These are phyloP conservation scores for Scelioninae gen. 1 DNA, from an alignment of 2,888 invertebrate genomes.

Conservation along the genomic window DNA sequence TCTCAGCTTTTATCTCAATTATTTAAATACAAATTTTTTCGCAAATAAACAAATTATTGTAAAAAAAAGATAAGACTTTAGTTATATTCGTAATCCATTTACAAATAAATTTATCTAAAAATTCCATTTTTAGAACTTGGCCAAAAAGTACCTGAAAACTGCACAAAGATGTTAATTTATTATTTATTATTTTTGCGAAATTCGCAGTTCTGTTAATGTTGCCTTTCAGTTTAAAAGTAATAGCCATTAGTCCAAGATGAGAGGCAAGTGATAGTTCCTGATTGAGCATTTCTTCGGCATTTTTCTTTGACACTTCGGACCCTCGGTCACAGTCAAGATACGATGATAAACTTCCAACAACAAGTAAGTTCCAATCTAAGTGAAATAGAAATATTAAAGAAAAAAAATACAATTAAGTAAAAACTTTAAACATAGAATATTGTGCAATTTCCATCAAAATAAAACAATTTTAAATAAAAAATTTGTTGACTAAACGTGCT, in stretches of 20 bases:
- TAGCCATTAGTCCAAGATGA: conserved; percentile 90
- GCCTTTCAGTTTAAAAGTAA: conserved; percentile 86
- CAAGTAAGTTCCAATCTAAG: conserved; percentile 91
- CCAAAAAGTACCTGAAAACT: conserved; percentile 76
- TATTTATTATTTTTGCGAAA: conserved; percentile 86
- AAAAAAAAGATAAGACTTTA: too few relatives aligned
- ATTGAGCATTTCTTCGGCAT: conserved; percentile 87
- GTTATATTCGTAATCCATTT: too few relatives aligned
- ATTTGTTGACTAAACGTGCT: too few relatives aligned
- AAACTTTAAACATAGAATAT: not conserved
- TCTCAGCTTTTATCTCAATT: too few relatives aligned
- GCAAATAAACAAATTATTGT: too few relatives aligned
- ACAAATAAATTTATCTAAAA: too few relatives aligned
- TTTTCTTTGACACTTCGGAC: conserved; percentile 85
- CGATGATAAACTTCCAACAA: conserved; percentile 91
- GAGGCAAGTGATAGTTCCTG: conserved; percentile 90
- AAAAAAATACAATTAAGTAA: conserved; percentile 10
- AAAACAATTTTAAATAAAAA: too few relatives aligned
- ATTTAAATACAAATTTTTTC: too few relatives aligned
- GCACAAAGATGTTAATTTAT: conserved; percentile 85
- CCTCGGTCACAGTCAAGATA: conserved; percentile 92
- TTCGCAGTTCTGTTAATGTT: conserved; percentile 86
- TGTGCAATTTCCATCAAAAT: too few relatives aligned
- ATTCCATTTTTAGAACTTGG: too few relatives aligned
- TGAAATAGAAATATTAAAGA: too few relatives aligned